A percentile compares a stretch with the other conserved stretches of the same genome.
Conservation (phyloP, 2,113 vertebrate species). For the Pandion haliaetus region DNA sequence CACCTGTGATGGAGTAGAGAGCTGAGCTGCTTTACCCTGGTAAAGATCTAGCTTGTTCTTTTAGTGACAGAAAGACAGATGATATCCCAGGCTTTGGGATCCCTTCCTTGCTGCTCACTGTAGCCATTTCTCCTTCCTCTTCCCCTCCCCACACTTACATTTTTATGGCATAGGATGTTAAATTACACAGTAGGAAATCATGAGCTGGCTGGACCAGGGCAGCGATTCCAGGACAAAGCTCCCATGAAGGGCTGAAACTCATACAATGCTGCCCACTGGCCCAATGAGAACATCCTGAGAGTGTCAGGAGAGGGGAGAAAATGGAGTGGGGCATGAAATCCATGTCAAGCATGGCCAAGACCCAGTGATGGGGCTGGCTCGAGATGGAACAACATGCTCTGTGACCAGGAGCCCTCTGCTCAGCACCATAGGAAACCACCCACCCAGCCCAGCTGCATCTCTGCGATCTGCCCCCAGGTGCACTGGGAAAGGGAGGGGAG, state of each 20-base stretch:
- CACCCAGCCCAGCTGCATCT: neutral
- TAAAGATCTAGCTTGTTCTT: neutral
- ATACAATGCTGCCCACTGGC: fast-evolving
- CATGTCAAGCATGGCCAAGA: neutral
- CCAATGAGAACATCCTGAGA: neutral
- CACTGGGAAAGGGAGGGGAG: neutral
- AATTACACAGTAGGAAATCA: neutral
- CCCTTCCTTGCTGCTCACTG: neutral
- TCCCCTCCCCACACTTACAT: neutral
- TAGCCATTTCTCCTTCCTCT: neutral
- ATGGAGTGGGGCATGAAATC: neutral
- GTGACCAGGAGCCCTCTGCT: neutral
- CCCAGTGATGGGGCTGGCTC: neutral
- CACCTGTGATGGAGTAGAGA: neutral
- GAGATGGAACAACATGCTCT: neutral
- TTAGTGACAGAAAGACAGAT: neutral
- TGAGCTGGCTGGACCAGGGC: neutral
- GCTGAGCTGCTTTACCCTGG: neutral
- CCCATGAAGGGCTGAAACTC: neutral
- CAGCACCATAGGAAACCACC: neutral
- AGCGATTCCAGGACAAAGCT: neutral
- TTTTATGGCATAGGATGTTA: neutral
- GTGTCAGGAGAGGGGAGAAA: neutral
- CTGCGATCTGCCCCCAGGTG: neutral
- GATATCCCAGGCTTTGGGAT: neutral